Evolutionary conservation across 2,113 vertebrate species (phyloP), one percentile per base, ranked within the genome.

Genomic region (Strix uralensis): DNA sequence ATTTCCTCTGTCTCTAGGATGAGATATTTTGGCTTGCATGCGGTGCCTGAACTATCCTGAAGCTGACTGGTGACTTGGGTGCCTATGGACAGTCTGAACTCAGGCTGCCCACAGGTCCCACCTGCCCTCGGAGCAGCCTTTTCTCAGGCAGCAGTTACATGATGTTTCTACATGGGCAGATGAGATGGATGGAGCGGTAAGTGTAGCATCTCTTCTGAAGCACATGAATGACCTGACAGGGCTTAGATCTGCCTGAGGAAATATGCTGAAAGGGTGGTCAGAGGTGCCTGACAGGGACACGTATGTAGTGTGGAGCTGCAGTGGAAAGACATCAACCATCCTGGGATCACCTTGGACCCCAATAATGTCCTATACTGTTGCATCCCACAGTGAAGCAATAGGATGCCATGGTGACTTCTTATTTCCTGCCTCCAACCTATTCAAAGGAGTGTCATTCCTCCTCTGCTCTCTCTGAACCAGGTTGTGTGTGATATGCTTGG

Each of bases 231-330:
- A 42, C 40, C 47, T 70, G 29, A 6, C 36, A 88, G 38, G 57
- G 15, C 27, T 70, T 36, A 61, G 23, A 36, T 34, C 46, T 90
- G 21, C 70, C 16, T 44, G 55, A 74, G 54, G 26, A 69, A 38
- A 36, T 40, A 63, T 77, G 15, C 20, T 74, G 44, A 63, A 46
- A n/a, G 7, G 20, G 5, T 57, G 57, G 19, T 72, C 52, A 20
- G 54, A 70, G 11, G 16, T 73, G 9, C 32, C 51, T 54, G 34
- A 9, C 29, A 63, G 25, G n/a, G 20, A 71, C 26, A 29, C 0
- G 0, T n/a, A 18, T 15, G 4, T 34, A 15, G 5, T 0, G 2
- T 52, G 42, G 75, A 74, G 47, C 40, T 59, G 9, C 34, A 15
- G 14, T 49, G 23, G 47, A 81, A 88, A 44, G 27, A 80, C 81